These are phyloP conservation scores for Palaemon carinicauda DNA, from an alignment of 1,140 invertebrate species.

Conservation along the genomic window DNA sequence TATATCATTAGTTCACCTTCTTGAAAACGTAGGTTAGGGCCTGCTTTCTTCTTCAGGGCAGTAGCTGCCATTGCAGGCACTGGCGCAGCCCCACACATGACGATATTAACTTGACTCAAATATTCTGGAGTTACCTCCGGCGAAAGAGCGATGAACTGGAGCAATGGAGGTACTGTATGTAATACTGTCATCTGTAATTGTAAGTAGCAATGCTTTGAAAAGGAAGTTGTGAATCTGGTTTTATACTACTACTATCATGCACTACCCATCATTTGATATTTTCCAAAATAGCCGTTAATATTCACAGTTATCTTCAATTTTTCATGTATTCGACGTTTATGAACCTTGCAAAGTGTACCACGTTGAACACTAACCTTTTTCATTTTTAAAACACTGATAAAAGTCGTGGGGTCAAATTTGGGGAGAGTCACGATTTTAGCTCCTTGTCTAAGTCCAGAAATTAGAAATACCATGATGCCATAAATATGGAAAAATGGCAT, in stretches of 20 bases:
- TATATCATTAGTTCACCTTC: not conserved
- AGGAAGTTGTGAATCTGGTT: not conserved
- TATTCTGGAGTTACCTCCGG: constrained; percentile 61
- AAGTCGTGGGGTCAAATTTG: constrained; percentile 66
- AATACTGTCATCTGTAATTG: constrained; percentile 57
- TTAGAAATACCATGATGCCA: constrained; percentile 70
- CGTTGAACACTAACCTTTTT: constrained; percentile 63
- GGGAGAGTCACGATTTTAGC: constrained; percentile 64
- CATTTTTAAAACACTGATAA: constrained; percentile 64
- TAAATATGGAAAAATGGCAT: constrained; percentile 89
- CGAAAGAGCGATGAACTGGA: constrained; percentile 63
- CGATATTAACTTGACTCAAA: constrained; percentile 60
- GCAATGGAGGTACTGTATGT: constrained; percentile 63
- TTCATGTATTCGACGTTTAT: not conserved
- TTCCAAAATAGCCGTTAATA: not conserved
- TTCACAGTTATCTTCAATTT: not conserved
- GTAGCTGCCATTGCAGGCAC: constrained; percentile 38
- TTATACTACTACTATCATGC: not conserved
- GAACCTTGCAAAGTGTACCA: not conserved
- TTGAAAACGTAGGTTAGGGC: not conserved
- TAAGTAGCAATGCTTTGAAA: not conserved
- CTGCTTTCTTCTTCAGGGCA: constrained; percentile 17
- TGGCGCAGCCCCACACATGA: constrained; percentile 64
- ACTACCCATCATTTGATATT: not conserved
- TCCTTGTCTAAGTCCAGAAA: constrained; percentile 63